Conservation (phyloP, 1,140 invertebrate species). For the Drosophila parabipectinata region DNA sequence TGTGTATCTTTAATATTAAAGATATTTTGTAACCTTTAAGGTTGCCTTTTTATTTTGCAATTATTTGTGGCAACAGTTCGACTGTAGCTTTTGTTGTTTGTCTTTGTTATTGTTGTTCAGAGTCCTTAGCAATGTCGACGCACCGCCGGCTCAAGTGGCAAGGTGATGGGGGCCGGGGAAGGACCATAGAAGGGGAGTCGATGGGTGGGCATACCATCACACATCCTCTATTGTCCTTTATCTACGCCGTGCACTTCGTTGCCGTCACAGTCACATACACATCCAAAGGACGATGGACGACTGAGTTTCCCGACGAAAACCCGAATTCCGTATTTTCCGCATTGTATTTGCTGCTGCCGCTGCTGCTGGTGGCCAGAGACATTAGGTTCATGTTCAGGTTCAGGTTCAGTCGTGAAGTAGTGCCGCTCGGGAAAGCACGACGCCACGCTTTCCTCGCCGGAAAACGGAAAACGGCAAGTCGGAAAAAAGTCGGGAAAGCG, state of each 20-base stretch:
- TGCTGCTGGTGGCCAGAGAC: slow-evolving; percentile 12
- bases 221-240: slow-evolving; percentile 39
- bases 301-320: slow-evolving; percentile 32
- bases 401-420: slow-evolving; percentile 72
- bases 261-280: slow-evolving; percentile 64
- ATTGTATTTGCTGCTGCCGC: slow-evolving; percentile 59
- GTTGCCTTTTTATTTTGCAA: no score
- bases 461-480: neutral
- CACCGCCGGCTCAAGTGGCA: slow-evolving; percentile 34
- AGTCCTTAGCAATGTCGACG: slow-evolving; percentile 66
- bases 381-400: slow-evolving; percentile 47
- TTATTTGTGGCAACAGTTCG: neutral
- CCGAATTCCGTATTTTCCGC: slow-evolving; percentile 38
- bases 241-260: slow-evolving; percentile 68
- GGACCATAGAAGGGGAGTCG: neutral
- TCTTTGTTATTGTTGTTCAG: slow-evolving; percentile 48
- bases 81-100: slow-evolving; percentile 25
- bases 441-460: slow-evolving; percentile 23
- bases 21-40: neutral
- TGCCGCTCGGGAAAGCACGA: slow-evolving; percentile 73
- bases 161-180: slow-evolving; percentile 22
- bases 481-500: slow-evolving; percentile 7
- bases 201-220: slow-evolving; percentile 16
- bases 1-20: no score
- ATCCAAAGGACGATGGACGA: slow-evolving; percentile 29